Base-by-base conservation (phyloP, 2,113 vertebrate species). In the Castor canadensis region DNA sequence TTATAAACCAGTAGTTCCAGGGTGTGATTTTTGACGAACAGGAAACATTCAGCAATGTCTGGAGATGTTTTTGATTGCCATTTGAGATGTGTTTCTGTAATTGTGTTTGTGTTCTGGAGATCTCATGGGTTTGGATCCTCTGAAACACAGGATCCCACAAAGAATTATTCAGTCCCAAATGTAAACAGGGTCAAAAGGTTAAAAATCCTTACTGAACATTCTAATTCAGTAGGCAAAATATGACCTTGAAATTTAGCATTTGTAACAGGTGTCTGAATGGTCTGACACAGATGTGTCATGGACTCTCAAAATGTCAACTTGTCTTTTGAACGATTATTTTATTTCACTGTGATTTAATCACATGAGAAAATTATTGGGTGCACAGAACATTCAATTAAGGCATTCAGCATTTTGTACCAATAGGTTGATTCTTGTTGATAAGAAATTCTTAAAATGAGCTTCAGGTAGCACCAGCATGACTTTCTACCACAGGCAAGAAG, bases 381-480 rank as follows among this genome's bases (percentile, higher is more conserved):
- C 52, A 10, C 7, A 82, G 73, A 75, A 64, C 56, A 75, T 88
- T 95, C 28, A 47, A 64, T 93, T 62, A 67, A 93, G 77, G 45
- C 0, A 5, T 82, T 92, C 32, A 66, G 45, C n/a, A 49, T 86
- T 95, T 91, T 93, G 20, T 4, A 72, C 54, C 19, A 45, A 22
- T n/a, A 22, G 12, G 22, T 79, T 81, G 80, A 89, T 84, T 45
- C n/a, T 67, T 54, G 22, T 87, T 58, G 86, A 80, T 45, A 45
- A 26, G 22, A 81, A 91, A 60, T 30, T 38, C 40, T 87, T 87
- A 88, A 94, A 93, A 92, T 73, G 80, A 90, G 43, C 80, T 85
- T 94, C 75, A 56, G 2, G 0, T 88, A 86, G 35, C 15, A 35
- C 28, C 62, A 60, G 56, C 28, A 8, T 58, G 72, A 66, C 91